Evolutionary conservation across 2,113 vertebrate species (phyloP), one percentile per base, ranked within the genome.

Genomic region (Gymnarchus niloticus): DNA sequence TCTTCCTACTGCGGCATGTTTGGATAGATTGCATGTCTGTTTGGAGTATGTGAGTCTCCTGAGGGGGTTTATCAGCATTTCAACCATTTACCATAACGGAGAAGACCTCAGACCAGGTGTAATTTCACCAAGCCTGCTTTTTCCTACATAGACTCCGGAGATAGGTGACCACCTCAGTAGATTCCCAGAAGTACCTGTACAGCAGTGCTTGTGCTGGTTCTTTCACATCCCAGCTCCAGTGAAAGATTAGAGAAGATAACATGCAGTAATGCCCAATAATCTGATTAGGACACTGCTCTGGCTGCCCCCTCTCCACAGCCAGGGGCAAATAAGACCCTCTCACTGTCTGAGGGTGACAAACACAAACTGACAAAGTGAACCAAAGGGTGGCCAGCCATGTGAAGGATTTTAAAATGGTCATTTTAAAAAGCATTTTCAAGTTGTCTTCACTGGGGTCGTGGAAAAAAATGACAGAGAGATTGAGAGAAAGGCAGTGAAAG

Each of bases 181-280:
- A 78, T 23, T 46, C 44, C 44, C 76, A 46, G 44, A 44, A 25
- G 73, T 77, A 48, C 6, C 73, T 46, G 8, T 41, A 44, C 6
- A 78, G 2, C 44, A 10, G 76, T 48, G 44, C 44, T n/a, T n/a
- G 76, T 17, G 21, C 44, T 48, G 76, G 9, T n/a, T 23, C 28
- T 10, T 61, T 76, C 44, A 61, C 46, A 10, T 8, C 56, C 56
- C 54, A 25, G 56, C 14, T 56, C 56, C 1, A 14, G 23, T 78
- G 44, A 85, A 78, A 85, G 76, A 85, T 85, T 78, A 85, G 6
- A 81, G 46, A 37, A 85, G 85, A 85, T 61, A 85, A 85, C 44
- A 51, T 81, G 77, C 25, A 49, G 76, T 85, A 85, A 85, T 81
- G 52, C 85, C 77, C 85, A 23, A 7, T 81, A 85, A 85, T 81